Evolutionary conservation across 2,113 vertebrate genomes (phyloP), one percentile per base, ranked within the genome.

Genomic region (Paraplagusia blochii): DNA sequence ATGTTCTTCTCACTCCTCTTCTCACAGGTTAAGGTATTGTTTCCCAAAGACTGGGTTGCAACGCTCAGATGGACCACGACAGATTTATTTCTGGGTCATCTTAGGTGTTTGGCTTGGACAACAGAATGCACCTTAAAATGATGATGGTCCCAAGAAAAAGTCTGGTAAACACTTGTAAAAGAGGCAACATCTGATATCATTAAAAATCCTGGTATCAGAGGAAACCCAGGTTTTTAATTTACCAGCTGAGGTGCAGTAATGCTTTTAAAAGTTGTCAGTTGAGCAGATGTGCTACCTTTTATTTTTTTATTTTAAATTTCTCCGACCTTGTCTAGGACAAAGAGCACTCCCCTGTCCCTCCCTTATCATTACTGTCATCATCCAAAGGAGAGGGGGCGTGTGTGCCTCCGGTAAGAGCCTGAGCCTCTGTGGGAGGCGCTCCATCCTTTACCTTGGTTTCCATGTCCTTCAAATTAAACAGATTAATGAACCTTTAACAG

Each of bases 391-490:
- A 88, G 85, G 71, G 81, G 76, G 83, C 85, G 80, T 80, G 69
- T 84, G 85, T 81, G 84, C 88, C 85, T 85, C 77, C 75, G 88
- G 89, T 88, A 82, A 84, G 65, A 72, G 79, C 82, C 82, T 83
- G 51, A 17, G 64, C 67, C 84, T 71, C 79, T 29, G 43, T 67
- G 74, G 76, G 77, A 74, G 68, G 66, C 57, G 67, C 53, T 79
- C 81, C 53, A 73, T 77, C 2, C 85, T 81, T 75, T 63, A 77
- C 76, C 69, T 72, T 44, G 51, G 44, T 72, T 69, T 79, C 29
- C 40, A 53, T 88, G 87, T 88, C 85, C 88, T 91, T 88, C 89
- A 87, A 87, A 88, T 86, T 75, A 87, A 85, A 86, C 80, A 82
- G 86, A 89, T 88, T 83, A 89, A 91, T 88, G 85, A 87, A 78